Percentiles rank a stretch among this genome's conserved stretches.
Evolutionary conservation across 1,140 invertebrate species (phyloP).

Genomic region (Zaprionus taronus): DNA sequence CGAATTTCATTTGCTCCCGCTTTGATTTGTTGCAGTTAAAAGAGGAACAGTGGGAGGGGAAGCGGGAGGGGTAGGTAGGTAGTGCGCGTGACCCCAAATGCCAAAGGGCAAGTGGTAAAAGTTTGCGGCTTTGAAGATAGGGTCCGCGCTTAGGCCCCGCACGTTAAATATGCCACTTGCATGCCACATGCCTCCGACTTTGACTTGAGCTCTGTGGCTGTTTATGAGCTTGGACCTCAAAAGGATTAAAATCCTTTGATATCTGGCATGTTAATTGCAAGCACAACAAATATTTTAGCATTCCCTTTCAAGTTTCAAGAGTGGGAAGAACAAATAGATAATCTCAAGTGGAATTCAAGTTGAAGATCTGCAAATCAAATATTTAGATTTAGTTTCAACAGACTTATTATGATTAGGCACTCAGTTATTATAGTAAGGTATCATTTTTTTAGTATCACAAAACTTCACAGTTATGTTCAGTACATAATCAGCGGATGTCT

Average conservation of each 20-base stretch:
- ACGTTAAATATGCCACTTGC: conserved; percentile 38
- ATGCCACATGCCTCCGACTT: conserved; percentile 11
- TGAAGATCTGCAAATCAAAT: neutral
- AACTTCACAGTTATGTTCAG: no score
- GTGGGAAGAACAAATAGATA: neutral
- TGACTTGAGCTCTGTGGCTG: neutral
- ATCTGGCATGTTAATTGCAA: conserved; percentile 14
- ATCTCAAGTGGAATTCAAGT: neutral
- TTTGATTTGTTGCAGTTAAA: conserved; percentile 38
- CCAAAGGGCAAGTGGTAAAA: conserved; percentile 34
- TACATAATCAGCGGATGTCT: no score
- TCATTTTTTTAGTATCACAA: no score
- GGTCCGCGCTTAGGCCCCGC: neutral
- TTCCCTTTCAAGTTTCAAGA: neutral
- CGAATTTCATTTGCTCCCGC: conserved; percentile 29
- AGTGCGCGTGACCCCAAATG: conserved; percentile 20
- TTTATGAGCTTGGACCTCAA: conserved; percentile 15
- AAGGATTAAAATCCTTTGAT: conserved; percentile 24
- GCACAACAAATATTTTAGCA: neutral
- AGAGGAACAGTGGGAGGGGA: neutral
- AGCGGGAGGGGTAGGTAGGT: no score
- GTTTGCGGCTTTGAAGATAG: conserved; percentile 45
- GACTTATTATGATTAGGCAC: neutral
- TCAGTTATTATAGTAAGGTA: no score
- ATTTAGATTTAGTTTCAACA: neutral